Conservation (phyloP, 2,113 vertebrate genomes). For the Platichthys flesus region DNA sequence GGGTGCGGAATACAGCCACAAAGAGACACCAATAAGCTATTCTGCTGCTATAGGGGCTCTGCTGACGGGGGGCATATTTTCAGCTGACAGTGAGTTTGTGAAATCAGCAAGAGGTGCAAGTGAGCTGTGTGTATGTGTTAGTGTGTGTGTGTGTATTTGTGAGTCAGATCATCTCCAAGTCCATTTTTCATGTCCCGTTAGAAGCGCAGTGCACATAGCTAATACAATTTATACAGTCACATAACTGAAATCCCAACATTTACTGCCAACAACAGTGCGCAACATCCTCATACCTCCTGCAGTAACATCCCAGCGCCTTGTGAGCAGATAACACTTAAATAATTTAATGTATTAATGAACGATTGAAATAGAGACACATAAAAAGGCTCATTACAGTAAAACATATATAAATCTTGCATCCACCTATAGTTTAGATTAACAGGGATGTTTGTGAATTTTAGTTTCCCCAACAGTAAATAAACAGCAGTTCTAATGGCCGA, state of each 20-base stretch:
- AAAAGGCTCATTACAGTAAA: slow-evolving; percentile 30
- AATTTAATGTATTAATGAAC: slow-evolving; percentile 62
- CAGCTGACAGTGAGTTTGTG: slow-evolving; percentile 59
- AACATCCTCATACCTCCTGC: slow-evolving; percentile 25
- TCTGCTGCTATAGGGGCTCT: slow-evolving; percentile 39
- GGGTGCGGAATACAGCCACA: slow-evolving; percentile 28
- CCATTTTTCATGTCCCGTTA: background rate
- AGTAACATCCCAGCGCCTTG: slow-evolving; percentile 21
- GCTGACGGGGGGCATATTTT: slow-evolving; percentile 57
- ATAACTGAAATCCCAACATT: slow-evolving; percentile 5
- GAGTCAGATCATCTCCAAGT: background rate
- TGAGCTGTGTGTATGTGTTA: slow-evolving; percentile 1
- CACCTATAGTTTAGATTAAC: slow-evolving; percentile 2
- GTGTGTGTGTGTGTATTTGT: background rate
- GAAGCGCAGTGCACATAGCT: background rate
- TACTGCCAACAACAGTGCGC: background rate
- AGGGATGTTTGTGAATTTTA: slow-evolving; percentile 8
- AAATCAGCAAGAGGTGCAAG: slow-evolving; percentile 35
- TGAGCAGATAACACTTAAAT: slow-evolving; percentile 54
- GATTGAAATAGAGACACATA: slow-evolving; percentile 17
- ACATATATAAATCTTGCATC: slow-evolving; percentile 25
- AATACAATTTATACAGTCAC: slow-evolving; percentile 4
- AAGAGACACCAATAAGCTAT: slow-evolving; percentile 31
- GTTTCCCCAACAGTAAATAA: slow-evolving; percentile 35
- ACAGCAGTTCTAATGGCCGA: slow-evolving; percentile 20